These are phyloP conservation scores for Clarias batrachus DNA, from an alignment of 2,113 vertebrate genomes.

Conservation along the genomic window DNA sequence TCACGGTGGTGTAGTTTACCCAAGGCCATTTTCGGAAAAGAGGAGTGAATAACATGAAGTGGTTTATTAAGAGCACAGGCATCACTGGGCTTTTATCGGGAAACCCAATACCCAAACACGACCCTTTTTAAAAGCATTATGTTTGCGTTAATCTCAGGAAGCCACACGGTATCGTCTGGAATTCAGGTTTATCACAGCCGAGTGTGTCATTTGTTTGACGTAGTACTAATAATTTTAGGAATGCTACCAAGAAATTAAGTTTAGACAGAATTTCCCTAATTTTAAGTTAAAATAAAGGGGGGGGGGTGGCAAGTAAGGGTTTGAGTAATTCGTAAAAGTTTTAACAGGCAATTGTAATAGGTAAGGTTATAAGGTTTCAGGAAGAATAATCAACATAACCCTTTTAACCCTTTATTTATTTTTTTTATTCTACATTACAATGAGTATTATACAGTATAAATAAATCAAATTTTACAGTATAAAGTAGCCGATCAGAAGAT, in stretches of 20 bases:
- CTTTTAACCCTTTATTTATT: too few relatives aligned
- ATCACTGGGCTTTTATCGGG: constrained; percentile 49
- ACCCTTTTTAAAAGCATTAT: not conserved
- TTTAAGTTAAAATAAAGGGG: not conserved
- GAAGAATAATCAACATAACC: too few relatives aligned
- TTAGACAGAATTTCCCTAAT: not conserved
- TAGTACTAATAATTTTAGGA: not conserved
- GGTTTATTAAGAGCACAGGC: constrained; percentile 47
- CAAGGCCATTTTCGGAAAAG: constrained; percentile 34
- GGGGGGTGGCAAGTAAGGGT: too few relatives aligned
- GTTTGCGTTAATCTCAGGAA: constrained; percentile 45
- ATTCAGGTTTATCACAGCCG: not conserved
- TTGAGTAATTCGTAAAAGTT: not conserved
- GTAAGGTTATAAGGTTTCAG: not conserved
- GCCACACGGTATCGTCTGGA: constrained; percentile 13
- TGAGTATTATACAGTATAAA: too few relatives aligned
- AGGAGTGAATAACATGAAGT: constrained; percentile 51
- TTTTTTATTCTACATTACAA: too few relatives aligned
- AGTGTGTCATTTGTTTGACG: not conserved
- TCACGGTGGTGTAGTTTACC: constrained; percentile 45
- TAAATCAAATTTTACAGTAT: too few relatives aligned
- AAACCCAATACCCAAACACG: constrained; percentile 11
- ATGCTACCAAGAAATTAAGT: too few relatives aligned
- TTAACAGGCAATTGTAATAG: not conserved
- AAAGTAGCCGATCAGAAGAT: too few relatives aligned